Evolutionary conservation across 2,113 vertebrate genomes (phyloP).

Genomic region (Hippoglossus stenolepis): DNA sequence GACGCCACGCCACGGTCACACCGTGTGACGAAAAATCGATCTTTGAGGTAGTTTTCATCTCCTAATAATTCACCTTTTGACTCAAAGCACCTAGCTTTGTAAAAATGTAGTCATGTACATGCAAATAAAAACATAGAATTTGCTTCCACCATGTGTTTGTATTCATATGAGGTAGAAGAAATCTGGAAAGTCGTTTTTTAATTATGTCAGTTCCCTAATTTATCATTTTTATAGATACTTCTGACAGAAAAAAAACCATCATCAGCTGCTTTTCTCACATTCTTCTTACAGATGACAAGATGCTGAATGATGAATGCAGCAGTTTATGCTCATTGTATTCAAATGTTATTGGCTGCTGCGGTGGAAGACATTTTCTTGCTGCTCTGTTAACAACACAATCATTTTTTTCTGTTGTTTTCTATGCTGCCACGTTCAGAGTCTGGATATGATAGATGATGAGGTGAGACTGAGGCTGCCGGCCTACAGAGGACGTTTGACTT

Average conservation of each 20-base stretch:
- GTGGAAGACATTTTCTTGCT: conserved; percentile 18
- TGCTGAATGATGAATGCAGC: not conserved
- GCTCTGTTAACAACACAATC: conserved; percentile 76
- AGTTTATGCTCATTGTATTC: conserved; percentile 6
- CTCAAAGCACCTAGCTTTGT: not conserved
- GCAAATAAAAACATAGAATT: too few species aligned
- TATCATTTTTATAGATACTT: not conserved
- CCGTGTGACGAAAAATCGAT: too few species aligned
- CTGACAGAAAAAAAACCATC: not conserved
- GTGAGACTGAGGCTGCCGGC: conserved; percentile 83
- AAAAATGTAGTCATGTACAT: too few species aligned
- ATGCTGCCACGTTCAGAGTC: conserved; percentile 90
- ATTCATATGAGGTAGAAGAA: not conserved
- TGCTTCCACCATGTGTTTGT: not conserved
- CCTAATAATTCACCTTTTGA: too few species aligned
- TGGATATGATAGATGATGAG: conserved; percentile 99
- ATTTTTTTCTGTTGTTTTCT: conserved; percentile 84
- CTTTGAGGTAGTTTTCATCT: too few species aligned
- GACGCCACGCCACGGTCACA: too few species aligned
- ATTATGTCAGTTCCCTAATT: not conserved
- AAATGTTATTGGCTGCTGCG: conserved; percentile 10
- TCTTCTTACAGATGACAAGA: conserved; percentile 4
- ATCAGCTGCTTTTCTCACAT: conserved; percentile 2
- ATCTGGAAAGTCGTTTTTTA: not conserved
- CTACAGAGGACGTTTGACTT: not conserved